Percentiles rank a stretch among this genome's conserved stretches.
phyloP scores from a whole-genome alignment of 2,888 invertebrate genomes.

The Phorcus lineatus region DNA sequence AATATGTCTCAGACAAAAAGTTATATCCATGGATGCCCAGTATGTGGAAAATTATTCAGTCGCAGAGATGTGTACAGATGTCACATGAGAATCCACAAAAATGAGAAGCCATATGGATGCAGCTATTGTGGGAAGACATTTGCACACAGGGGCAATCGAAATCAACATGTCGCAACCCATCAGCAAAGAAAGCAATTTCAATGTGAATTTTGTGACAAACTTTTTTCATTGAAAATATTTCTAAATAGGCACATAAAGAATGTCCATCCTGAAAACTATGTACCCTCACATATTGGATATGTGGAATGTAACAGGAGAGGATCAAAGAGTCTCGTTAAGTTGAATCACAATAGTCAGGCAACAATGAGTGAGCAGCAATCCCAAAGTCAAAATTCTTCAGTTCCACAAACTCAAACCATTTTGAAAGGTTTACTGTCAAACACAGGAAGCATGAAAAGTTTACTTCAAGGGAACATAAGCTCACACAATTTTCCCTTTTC shows the following conservation, averaged over 20 bases:
- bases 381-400: too few relatives aligned
- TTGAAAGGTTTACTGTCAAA: too few relatives aligned
- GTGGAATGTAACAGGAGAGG: background rate
- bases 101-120: background rate
- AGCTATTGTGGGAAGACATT: background rate
- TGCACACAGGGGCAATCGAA: background rate
- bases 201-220: background rate
- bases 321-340: background rate
- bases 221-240: background rate
- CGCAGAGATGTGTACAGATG: background rate
- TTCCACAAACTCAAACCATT: too few relatives aligned
- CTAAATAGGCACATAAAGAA: background rate
- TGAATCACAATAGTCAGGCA: too few relatives aligned
- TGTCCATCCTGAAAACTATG: background rate
- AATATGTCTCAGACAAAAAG: too few relatives aligned
- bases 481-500: too few relatives aligned
- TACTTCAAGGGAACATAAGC: too few relatives aligned
- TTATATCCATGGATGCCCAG: background rate
- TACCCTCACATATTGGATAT: background rate
- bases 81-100: background rate
- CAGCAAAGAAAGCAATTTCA: background rate
- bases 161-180: background rate
- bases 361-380: too few relatives aligned
- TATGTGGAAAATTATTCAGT: background rate
- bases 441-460: too few relatives aligned